A percentile compares a stretch with the other conserved stretches of the same genome.
These are phyloP conservation scores for Antitype chi DNA, from an alignment of 2,888 invertebrate genomes.

Conservation along the genomic window DNA sequence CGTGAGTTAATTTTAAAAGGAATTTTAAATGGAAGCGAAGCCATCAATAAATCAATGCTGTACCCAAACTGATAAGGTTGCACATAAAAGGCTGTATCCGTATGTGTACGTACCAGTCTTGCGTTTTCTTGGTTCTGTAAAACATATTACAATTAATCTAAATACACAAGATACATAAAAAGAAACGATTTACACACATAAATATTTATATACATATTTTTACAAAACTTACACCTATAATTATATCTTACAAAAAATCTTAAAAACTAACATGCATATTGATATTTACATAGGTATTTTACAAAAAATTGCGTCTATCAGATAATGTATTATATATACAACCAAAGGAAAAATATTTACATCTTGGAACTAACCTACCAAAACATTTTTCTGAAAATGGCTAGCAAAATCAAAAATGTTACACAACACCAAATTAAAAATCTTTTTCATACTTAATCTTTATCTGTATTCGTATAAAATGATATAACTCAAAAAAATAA, in stretches of 20 bases:
- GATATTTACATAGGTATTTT: constrained; percentile 24
- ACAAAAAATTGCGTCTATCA: background rate
- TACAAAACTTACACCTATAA: constrained; percentile 24
- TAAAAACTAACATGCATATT: constrained; percentile 45
- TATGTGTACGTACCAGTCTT: constrained; percentile 80
- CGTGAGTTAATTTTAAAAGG: background rate
- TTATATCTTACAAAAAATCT: constrained; percentile 10
- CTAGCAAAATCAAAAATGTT: background rate
- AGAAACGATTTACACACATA: constrained; percentile 9
- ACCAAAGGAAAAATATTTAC: constrained; percentile 25
- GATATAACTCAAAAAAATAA: background rate
- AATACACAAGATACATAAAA: constrained; percentile 37
- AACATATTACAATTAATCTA: constrained; percentile 69
- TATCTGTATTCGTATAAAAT: background rate
- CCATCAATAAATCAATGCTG: constrained; percentile 50
- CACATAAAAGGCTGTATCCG: constrained; percentile 51
- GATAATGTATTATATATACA: constrained; percentile 21
- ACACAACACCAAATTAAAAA: background rate
- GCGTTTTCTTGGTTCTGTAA: constrained; percentile 79
- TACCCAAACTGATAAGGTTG: constrained; percentile 42
- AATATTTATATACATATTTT: constrained; percentile 40
- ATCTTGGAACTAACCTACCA: background rate
- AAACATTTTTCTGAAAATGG: background rate
- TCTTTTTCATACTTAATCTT: too few species aligned
- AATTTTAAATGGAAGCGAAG: background rate